A percentile compares a stretch with the other conserved stretches of the same genome.
phyloP scores from a whole-genome alignment of 2,797 vertebrate genomes.

The Passerculus sandwichensis region DNA sequence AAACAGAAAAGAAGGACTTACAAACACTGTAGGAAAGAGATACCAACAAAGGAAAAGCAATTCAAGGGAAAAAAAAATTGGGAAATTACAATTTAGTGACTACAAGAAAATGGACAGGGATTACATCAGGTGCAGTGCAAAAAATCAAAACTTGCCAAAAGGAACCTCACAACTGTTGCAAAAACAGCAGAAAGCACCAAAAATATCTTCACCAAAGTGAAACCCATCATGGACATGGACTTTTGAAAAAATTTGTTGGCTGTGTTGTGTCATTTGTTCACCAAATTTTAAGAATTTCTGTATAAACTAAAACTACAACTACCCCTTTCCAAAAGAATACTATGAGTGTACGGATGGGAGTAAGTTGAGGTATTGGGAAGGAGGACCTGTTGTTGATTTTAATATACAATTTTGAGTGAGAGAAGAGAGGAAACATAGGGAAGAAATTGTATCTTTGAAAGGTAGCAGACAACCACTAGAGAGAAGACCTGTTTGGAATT shows the following conservation, averaged over 20 bases:
- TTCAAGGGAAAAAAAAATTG: no score
- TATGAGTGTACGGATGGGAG: background rate
- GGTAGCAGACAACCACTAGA: background rate
- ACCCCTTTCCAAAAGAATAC: background rate
- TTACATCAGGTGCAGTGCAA: no score
- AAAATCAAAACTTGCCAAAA: no score
- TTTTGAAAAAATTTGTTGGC: background rate
- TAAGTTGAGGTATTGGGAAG: background rate
- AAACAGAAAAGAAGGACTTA: no score
- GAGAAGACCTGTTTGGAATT: background rate
- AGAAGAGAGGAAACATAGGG: background rate
- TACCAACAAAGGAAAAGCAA: no score
- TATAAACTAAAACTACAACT: background rate
- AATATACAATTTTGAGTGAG: background rate
- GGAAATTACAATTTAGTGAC: no score
- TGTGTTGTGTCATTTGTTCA: background rate
- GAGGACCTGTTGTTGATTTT: background rate
- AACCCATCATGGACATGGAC: no score
- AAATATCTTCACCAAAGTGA: no score
- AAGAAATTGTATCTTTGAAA: conserved; percentile 8
- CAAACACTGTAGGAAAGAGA: no score
- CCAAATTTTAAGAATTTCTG: background rate
- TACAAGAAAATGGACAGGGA: no score
- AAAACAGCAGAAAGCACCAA: no score
- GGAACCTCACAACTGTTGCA: no score